Conservation (phyloP, 2,797 vertebrate genomes). For the Myioborus miniatus region DNA sequence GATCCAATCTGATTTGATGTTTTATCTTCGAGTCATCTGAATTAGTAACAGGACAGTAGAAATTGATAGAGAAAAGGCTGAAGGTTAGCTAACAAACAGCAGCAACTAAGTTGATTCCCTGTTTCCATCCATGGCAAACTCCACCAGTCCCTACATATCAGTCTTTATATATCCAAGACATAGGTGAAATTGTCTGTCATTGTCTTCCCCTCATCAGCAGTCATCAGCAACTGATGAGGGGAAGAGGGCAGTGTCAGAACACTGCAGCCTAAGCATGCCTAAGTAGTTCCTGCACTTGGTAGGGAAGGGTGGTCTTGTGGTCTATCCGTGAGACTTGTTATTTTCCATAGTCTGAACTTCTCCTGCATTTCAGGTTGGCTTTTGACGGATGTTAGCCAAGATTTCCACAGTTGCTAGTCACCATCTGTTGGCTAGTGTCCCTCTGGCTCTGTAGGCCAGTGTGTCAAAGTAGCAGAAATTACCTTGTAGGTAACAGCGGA, state of each 20-base stretch:
- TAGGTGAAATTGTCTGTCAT: background rate
- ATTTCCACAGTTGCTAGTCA: background rate
- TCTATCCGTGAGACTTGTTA: background rate
- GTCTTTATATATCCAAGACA: background rate
- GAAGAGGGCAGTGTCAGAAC: background rate
- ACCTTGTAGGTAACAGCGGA: background rate
- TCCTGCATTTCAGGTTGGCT: background rate
- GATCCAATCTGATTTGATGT: background rate
- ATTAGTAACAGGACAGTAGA: background rate
- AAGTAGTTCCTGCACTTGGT: background rate
- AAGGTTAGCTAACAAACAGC: background rate
- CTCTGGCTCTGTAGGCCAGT: background rate
- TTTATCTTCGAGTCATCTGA: background rate
- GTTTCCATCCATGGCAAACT: background rate
- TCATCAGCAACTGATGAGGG: background rate
- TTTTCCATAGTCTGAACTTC: background rate
- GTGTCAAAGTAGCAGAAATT: background rate
- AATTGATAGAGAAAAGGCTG: background rate
- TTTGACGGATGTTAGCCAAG: background rate
- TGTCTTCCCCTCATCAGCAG: no score
- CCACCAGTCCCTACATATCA: rapidly evolving
- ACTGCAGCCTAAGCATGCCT: background rate
- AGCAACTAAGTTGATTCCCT: background rate
- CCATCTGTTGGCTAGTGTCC: background rate
- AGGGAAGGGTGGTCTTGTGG: background rate